Conservation (phyloP, 2,888 invertebrate species). For the Ypsolopha scabrella region DNA sequence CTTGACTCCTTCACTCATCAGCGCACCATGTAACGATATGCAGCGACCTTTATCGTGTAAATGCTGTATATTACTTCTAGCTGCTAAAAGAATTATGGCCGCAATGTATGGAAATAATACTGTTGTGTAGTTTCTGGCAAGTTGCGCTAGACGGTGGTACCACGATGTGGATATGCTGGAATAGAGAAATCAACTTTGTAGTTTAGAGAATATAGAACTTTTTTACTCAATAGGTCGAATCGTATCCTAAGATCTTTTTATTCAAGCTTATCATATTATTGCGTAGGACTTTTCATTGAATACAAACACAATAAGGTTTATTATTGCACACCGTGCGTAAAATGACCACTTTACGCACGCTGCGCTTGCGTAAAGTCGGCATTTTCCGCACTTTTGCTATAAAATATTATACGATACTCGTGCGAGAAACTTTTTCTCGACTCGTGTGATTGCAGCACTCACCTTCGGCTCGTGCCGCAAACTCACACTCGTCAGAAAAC, state of each 20-base stretch:
- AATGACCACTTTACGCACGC: no score
- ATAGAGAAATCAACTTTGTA: constrained; percentile 8
- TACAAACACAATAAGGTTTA: no score
- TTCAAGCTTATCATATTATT: neutral
- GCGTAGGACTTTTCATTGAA: no score
- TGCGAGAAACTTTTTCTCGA: no score
- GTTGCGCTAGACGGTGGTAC: constrained; percentile 71
- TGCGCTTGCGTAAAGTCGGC: no score
- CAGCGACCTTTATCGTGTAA: constrained; percentile 28
- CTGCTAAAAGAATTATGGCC: constrained; percentile 72
- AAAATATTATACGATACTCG: no score
- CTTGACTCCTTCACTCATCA: constrained; percentile 68
- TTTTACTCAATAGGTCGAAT: neutral
- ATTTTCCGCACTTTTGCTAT: no score
- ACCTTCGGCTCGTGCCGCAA: no score
- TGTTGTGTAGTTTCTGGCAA: constrained; percentile 75
- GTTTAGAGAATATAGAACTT: neutral
- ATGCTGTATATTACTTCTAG: constrained; percentile 41
- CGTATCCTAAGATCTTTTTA: neutral
- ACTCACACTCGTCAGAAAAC: no score
- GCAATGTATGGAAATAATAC: constrained; percentile 75
- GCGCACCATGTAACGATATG: constrained; percentile 65
- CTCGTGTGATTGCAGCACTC: no score
- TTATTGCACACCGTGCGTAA: no score
- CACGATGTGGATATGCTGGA: constrained; percentile 69